phyloP scores from a whole-genome alignment of 2,113 vertebrate genomes.

The Lophura nycthemera region DNA sequence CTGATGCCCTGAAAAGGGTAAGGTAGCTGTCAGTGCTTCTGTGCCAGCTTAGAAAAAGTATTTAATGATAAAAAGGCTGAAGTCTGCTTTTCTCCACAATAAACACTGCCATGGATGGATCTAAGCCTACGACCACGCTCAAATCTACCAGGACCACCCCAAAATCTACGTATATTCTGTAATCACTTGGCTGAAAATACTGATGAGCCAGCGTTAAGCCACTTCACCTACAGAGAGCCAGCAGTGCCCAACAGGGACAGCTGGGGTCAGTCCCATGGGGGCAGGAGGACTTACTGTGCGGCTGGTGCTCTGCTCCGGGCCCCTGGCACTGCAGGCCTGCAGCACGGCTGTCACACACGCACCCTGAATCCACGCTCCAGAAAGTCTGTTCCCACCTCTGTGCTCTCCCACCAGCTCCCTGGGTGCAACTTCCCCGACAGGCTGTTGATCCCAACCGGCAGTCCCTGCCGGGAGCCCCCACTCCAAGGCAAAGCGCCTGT shows the following conservation, averaged over 20 bases:
- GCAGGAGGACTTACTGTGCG: slow-evolving; percentile 34
- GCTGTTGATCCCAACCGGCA: not conserved
- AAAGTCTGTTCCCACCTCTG: slow-evolving; percentile 40
- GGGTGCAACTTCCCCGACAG: not conserved
- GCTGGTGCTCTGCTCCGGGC: slow-evolving; percentile 43
- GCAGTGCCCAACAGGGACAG: slow-evolving; percentile 11
- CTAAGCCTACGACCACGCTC: not conserved
- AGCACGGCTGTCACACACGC: not conserved
- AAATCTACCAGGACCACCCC: not conserved
- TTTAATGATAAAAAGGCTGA: not conserved
- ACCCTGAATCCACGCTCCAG: slow-evolving; percentile 22
- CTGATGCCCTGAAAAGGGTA: not conserved
- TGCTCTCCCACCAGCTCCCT: not conserved
- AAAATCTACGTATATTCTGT: slow-evolving; percentile 12
- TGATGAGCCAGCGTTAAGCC: slow-evolving; percentile 9
- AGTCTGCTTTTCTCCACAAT: not conserved
- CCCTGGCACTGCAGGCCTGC: slow-evolving; percentile 1
- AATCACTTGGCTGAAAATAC: slow-evolving; percentile 38
- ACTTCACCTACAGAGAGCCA: not conserved
- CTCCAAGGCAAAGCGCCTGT: slow-evolving; percentile 22
- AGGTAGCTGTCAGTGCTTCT: not conserved
- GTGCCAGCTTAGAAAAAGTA: not conserved
- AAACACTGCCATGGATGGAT: not conserved
- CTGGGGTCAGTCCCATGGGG: not conserved
- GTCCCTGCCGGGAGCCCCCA: not conserved